phyloP scores from a whole-genome alignment of 2,888 invertebrate genomes.

The Apodemia hepburni region DNA sequence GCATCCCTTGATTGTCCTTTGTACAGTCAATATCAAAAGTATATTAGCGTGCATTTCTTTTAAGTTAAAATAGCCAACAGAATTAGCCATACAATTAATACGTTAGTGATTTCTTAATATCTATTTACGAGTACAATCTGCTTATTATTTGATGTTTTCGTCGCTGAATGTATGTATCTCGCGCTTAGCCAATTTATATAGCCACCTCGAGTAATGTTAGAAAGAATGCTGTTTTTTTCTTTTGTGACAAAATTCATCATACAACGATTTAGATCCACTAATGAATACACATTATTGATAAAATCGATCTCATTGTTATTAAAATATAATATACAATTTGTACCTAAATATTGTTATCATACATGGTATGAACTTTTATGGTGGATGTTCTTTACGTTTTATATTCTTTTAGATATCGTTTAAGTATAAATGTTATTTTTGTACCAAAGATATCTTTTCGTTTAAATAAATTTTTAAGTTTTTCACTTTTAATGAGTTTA shows the following conservation, averaged over 20 bases:
- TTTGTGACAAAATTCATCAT: constrained; percentile 32
- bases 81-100: not conserved
- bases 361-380: constrained; percentile 76
- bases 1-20: constrained; percentile 13
- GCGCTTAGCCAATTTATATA: constrained; percentile 48
- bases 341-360: constrained; percentile 74
- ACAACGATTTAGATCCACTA: constrained; percentile 64
- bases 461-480: constrained; percentile 49
- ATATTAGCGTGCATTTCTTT: not conserved
- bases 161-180: constrained; percentile 37
- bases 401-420: constrained; percentile 50
- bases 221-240: constrained; percentile 21
- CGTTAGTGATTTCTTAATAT: too few species aligned
- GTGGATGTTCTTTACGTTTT: constrained; percentile 47
- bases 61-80: constrained; percentile 26
- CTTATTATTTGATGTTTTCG: constrained; percentile 9
- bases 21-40: constrained; percentile 20
- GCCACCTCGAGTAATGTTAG: constrained; percentile 42
- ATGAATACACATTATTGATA: constrained; percentile 50
- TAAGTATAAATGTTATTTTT: constrained; percentile 47
- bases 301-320: constrained; percentile 78
- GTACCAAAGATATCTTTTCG: constrained; percentile 74
- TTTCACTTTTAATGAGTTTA: constrained; percentile 32
- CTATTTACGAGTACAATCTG: not conserved
- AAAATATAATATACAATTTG: constrained; percentile 56